Evolutionary conservation across 2,888 invertebrate species (phyloP).

Genomic region (Athrips mouffetella): DNA sequence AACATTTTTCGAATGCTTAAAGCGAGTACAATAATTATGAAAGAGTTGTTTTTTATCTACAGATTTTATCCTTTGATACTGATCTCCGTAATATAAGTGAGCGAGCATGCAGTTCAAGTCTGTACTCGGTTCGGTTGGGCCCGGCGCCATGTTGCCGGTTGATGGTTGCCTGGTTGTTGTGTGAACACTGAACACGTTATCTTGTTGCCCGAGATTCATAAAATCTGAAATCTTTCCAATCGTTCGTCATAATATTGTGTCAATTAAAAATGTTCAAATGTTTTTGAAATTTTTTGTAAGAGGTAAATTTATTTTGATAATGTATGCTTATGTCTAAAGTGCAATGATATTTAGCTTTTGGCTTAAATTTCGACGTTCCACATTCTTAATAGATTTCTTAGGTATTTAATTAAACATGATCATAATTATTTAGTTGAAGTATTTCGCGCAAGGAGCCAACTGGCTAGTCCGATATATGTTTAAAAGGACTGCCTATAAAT

Average conservation of each 20-base stretch:
- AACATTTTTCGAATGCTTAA: conserved; percentile 69
- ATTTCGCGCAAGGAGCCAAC: neutral
- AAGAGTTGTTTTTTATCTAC: conserved; percentile 54
- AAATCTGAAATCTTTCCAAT: conserved; percentile 17
- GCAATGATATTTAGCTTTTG: conserved; percentile 38
- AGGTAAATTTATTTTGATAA: conserved; percentile 42
- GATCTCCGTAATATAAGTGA: conserved; percentile 57
- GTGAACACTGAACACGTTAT: too few species aligned
- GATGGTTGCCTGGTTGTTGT: too few species aligned
- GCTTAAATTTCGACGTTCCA: conserved; percentile 41
- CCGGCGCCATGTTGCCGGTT: too few species aligned
- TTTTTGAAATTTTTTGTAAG: conserved; percentile 39
- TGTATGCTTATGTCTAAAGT: conserved; percentile 56
- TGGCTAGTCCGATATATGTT: conserved; percentile 56
- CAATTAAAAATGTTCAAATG: conserved; percentile 62
- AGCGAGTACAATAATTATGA: conserved; percentile 62
- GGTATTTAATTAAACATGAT: conserved; percentile 31
- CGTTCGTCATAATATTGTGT: conserved; percentile 29
- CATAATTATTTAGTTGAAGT: conserved; percentile 10
- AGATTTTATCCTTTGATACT: conserved; percentile 65
- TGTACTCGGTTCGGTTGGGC: neutral
- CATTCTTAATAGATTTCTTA: conserved; percentile 29
- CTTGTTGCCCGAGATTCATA: too few species aligned
- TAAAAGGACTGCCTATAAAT: conserved; percentile 41
- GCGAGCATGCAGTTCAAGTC: conserved; percentile 53